Conservation (phyloP, 2,113 vertebrate genomes). For the Columba janthina region DNA sequence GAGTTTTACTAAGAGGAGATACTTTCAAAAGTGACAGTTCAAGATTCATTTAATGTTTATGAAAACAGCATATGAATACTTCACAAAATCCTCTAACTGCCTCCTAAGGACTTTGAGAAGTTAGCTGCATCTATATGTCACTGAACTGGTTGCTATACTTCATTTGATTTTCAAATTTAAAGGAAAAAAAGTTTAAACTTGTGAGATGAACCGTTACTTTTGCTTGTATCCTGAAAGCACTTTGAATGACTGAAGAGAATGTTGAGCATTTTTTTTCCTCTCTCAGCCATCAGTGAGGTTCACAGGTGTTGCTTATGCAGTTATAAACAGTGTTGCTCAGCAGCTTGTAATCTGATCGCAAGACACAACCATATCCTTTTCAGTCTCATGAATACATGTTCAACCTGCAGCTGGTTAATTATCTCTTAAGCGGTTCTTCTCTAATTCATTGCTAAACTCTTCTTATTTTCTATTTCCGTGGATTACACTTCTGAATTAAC, state of each 20-base stretch:
- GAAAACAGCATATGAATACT: background rate
- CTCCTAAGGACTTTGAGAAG: background rate
- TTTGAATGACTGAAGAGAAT: background rate
- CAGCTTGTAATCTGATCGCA: background rate
- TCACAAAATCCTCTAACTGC: background rate
- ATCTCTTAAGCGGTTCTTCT: background rate
- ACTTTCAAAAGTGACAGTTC: background rate
- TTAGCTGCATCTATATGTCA: background rate
- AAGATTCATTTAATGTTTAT: background rate
- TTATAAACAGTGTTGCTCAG: background rate
- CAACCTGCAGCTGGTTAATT: conserved; percentile 8
- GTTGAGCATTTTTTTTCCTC: background rate
- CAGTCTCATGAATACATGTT: background rate
- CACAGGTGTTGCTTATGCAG: background rate
- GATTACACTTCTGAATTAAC: background rate
- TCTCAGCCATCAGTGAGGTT: background rate
- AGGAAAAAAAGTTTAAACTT: background rate
- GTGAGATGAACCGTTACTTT: background rate
- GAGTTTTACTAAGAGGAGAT: background rate
- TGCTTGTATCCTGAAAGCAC: background rate
- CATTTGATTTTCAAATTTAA: background rate
- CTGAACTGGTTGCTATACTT: background rate
- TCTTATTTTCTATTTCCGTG: background rate
- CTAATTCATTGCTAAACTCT: background rate
- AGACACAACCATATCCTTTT: background rate